Base-by-base conservation (phyloP, 64 coral and sea anemone species). In the Acropora yongei region DNA sequence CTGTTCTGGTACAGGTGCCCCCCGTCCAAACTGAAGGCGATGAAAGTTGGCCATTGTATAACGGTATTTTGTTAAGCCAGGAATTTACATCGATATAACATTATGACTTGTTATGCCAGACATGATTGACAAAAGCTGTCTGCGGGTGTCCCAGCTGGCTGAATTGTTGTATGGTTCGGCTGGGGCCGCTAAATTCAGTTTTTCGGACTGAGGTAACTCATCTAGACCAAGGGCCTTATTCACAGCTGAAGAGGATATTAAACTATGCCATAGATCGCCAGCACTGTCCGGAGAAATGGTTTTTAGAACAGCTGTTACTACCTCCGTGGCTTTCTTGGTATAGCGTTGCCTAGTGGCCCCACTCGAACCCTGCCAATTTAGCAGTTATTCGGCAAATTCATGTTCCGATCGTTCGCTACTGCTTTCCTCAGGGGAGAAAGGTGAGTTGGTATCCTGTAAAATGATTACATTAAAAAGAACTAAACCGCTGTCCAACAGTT, bases 1-100 rank as follows among this genome's bases (percentile, higher is more conserved):
- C 75, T 77, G 75, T 77, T 77, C 46, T 77, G 44, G 75, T 77
- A 47, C 75, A 45, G 41, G 75, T 46, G 75, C 75, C 41, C 75
- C 75, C 75, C 75, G 3, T 11, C 45, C 75, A 77, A 77, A 77
- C 75, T 77, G 75, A 46, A 77, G 41, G 41, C 9, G 51, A 55
- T 55, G 51, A 5, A 55, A 55, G 51, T 55, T 55, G 51, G 51
- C 51, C 3, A 55, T 55, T 45, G 75, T 77, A 77, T 46, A 77
- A 17, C 41, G 75, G 41, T 77, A 77, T 45, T 45, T 77, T 77
- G 44, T 77, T 45, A 77, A 45, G 41, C 75, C 75, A 46, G 75
- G 41, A 77, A 77, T 77, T 13, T 46, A 77, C 75, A 45, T 45
- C 41, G 41, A 77, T 46, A 77, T 77, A 45, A 46, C 75, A 45